These are phyloP conservation scores for Podarcis lilfordi DNA, from an alignment of 2,797 vertebrate genomes.

Conservation along the genomic window DNA sequence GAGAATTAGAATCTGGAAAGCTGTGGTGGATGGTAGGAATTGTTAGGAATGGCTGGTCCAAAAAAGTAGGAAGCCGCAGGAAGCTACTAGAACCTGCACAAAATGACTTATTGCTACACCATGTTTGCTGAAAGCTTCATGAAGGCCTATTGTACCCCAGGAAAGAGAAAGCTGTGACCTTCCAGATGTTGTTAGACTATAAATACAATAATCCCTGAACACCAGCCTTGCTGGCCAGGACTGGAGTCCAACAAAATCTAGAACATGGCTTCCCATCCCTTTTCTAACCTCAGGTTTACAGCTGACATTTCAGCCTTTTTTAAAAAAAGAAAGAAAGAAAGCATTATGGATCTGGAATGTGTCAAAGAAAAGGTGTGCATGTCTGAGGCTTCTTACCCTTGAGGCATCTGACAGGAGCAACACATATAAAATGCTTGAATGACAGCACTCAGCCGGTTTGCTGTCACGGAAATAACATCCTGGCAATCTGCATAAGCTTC, in stretches of 20 bases:
- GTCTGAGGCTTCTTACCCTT: conserved; percentile 82
- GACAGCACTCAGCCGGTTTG: conserved; percentile 95
- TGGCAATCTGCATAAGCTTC: conserved; percentile 89
- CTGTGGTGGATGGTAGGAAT: too few relatives aligned
- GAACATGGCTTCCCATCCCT: background rate
- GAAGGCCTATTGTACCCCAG: background rate
- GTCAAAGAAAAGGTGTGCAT: background rate
- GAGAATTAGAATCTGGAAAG: background rate
- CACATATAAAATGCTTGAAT: conserved; percentile 99
- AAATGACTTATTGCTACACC: background rate
- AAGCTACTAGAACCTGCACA: background rate
- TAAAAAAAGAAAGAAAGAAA: background rate
- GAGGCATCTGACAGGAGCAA: conserved; percentile 99
- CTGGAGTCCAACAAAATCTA: background rate
- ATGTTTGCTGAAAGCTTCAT: background rate
- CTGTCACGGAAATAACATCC: conserved; percentile 98
- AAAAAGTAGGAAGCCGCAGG: background rate
- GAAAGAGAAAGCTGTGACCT: background rate
- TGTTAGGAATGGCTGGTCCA: background rate
- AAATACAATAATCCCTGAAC: background rate
- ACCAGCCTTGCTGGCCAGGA: background rate
- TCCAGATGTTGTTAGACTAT: background rate
- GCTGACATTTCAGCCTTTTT: background rate
- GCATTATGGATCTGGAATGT: background rate
- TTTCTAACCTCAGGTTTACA: background rate